A percentile compares a stretch with the other conserved stretches of the same genome.
These are phyloP conservation scores for Danionella cerebrum DNA, from an alignment of 2,113 vertebrate species.

Conservation along the genomic window DNA sequence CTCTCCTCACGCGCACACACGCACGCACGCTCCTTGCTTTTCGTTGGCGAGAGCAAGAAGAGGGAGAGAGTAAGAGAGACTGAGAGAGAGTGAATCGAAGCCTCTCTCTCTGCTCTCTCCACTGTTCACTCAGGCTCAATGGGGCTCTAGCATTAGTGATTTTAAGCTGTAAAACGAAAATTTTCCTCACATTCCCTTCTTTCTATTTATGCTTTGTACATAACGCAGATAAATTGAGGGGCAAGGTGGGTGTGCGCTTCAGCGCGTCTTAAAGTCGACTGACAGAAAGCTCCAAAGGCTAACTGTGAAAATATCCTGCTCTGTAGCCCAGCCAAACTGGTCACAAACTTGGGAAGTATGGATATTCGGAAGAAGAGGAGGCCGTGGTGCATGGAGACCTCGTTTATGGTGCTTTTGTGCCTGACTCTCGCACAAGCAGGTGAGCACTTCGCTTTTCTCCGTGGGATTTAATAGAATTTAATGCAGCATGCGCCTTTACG, in stretches of 20 bases:
- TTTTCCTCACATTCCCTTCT: slow-evolving; percentile 51
- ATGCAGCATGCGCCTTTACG: too few relatives aligned
- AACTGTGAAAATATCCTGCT: slow-evolving; percentile 42
- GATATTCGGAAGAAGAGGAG: slow-evolving; percentile 71
- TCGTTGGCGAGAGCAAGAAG: slow-evolving; percentile 60
- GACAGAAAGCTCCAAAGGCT: slow-evolving; percentile 42
- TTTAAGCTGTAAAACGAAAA: slow-evolving; percentile 56
- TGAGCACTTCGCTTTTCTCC: slow-evolving; percentile 45
- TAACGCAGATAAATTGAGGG: slow-evolving; percentile 44
- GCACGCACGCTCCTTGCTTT: slow-evolving; percentile 46
- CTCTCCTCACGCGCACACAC: slow-evolving; percentile 32
- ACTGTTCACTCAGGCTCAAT: slow-evolving; percentile 62
- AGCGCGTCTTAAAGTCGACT: slow-evolving; percentile 53
- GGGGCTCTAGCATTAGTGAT: slow-evolving; percentile 59
- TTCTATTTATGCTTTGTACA: slow-evolving; percentile 49
- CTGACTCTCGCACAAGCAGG: slow-evolving; percentile 61
- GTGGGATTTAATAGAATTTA: too few relatives aligned
- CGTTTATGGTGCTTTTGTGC: slow-evolving; percentile 55
- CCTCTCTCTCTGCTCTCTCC: slow-evolving; percentile 62
- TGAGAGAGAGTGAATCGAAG: slow-evolving; percentile 63
- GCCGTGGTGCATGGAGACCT: slow-evolving; percentile 56
- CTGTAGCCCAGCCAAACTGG: slow-evolving; percentile 47
- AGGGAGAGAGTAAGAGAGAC: slow-evolving; percentile 56
- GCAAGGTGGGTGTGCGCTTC: slow-evolving; percentile 42
- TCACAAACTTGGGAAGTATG: slow-evolving; percentile 55